Evolutionary conservation across 2,113 vertebrate genomes (phyloP).

Genomic region (Paraplagusia blochii): DNA sequence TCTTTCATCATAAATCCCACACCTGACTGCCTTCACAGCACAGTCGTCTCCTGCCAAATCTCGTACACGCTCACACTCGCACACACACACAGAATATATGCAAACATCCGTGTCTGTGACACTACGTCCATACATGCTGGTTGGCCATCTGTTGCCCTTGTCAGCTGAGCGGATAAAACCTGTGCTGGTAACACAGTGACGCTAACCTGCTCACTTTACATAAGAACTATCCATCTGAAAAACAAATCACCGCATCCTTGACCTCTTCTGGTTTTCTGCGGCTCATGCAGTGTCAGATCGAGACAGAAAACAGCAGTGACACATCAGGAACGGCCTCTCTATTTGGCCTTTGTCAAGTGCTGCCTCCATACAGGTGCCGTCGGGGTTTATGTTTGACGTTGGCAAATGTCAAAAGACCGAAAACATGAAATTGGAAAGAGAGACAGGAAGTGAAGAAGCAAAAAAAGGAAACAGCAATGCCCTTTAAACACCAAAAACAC

Average conservation of each 20-base stretch:
- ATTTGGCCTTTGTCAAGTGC: slow-evolving; percentile 27
- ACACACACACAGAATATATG: background rate
- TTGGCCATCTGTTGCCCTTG: slow-evolving; percentile 62
- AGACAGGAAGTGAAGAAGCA: background rate
- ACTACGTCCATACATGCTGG: slow-evolving; percentile 43
- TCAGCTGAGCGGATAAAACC: slow-evolving; percentile 62
- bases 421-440: background rate
- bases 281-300: slow-evolving; percentile 24
- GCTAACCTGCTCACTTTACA: slow-evolving; percentile 23
- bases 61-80: too few species aligned
- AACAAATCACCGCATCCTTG: slow-evolving; percentile 1
- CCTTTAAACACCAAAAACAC: slow-evolving; percentile 4
- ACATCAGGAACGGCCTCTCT: slow-evolving; percentile 3
- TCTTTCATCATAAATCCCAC: slow-evolving; percentile 52
- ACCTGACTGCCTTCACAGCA: slow-evolving; percentile 49
- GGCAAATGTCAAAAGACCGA: slow-evolving; percentile 21
- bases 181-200: slow-evolving; percentile 47
- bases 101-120: background rate
- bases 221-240: slow-evolving; percentile 36
- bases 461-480: slow-evolving; percentile 15
- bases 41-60: slow-evolving; percentile 20
- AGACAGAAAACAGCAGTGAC: background rate
- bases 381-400: slow-evolving; percentile 23
- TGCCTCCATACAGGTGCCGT: slow-evolving; percentile 28
- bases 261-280: background rate